Evolutionary conservation across 2,888 invertebrate species (phyloP).

Genomic region (Willowsia nigromaculata): DNA sequence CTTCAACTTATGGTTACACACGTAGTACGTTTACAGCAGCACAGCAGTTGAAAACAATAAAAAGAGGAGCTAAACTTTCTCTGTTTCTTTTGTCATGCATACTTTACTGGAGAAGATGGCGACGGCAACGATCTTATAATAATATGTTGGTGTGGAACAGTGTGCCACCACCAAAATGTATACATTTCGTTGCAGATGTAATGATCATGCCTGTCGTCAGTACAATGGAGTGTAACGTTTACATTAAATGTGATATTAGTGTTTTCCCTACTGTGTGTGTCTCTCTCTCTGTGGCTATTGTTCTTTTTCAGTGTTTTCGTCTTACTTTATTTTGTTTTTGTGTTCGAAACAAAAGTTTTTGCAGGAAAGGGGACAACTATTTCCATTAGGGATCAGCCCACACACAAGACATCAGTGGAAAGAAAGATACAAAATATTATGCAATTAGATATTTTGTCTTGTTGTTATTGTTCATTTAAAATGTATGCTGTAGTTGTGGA

Average conservation of each 20-base stretch:
- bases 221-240: neutral
- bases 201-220: neutral
- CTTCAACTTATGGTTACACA: constrained; percentile 44
- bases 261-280: neutral
- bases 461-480: neutral
- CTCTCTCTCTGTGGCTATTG: too few relatives aligned
- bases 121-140: neutral
- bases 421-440: constrained; percentile 1
- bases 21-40: constrained; percentile 26
- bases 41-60: constrained; percentile 62
- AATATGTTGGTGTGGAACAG: neutral
- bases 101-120: neutral
- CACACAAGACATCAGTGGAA: neutral
- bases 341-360: neutral
- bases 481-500: neutral
- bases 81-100: constrained; percentile 33
- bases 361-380: neutral
- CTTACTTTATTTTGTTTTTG: neutral
- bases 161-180: neutral
- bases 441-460: constrained; percentile 24
- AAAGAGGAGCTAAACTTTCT: constrained; percentile 43
- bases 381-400: constrained; percentile 18
- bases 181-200: neutral
- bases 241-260: constrained; percentile 26
- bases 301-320: constrained; percentile 4